phyloP scores from a whole-genome alignment of 2,797 vertebrate genomes.

The Premnoplex brunnescens region DNA sequence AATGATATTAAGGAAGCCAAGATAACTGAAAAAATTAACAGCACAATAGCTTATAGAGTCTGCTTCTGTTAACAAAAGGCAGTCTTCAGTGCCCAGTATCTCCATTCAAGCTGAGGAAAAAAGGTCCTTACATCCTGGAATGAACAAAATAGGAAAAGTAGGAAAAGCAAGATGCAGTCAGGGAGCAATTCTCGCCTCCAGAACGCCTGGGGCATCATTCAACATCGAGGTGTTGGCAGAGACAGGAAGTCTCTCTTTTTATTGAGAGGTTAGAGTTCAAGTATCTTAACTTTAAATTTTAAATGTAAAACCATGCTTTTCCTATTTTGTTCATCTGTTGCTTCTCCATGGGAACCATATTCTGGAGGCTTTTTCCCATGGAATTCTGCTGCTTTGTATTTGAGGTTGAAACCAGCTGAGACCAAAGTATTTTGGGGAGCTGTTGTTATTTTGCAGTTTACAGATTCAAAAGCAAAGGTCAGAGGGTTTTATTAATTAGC shows the following conservation, averaged over 20 bases:
- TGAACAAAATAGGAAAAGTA: background rate
- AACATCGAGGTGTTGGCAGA: fast-evolving
- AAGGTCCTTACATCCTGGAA: background rate
- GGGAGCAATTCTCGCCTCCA: background rate
- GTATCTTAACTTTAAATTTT: background rate
- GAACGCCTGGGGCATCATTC: background rate
- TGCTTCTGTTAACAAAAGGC: constrained; percentile 27
- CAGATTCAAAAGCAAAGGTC: background rate
- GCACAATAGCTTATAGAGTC: background rate
- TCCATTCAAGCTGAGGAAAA: background rate
- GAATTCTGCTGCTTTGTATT: background rate
- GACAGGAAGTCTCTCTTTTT: background rate
- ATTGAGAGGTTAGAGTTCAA: background rate
- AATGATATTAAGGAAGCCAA: constrained; percentile 15
- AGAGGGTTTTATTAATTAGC: background rate
- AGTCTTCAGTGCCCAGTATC: background rate
- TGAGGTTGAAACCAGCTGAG: background rate
- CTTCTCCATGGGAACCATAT: background rate
- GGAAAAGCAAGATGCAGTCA: background rate
- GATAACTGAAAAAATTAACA: constrained; percentile 36
- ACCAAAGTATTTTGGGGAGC: background rate
- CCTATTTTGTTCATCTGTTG: background rate
- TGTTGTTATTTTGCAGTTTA: background rate
- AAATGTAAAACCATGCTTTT: background rate
- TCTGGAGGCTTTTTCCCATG: background rate